A percentile compares a stretch with the other conserved stretches of the same genome.
Evolutionary conservation across 2,797 vertebrate species (phyloP).

Genomic region (Euthynnus affinis): DNA sequence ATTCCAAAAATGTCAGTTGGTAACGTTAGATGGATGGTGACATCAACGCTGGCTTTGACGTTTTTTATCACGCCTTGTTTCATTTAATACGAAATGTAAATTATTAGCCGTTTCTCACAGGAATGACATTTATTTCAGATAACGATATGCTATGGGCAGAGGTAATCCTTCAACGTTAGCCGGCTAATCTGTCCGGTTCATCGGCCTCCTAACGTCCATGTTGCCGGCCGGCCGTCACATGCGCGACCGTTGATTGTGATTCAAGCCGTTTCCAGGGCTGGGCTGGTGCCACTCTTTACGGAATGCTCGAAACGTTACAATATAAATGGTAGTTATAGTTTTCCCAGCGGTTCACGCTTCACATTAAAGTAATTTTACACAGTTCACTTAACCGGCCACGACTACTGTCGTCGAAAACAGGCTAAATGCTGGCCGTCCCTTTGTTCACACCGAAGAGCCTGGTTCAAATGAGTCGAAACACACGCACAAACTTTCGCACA

Average conservation of each 20-base stretch:
- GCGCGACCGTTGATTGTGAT: conserved; percentile 10
- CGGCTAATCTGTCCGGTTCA: not conserved
- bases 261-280: not conserved
- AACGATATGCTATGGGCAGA: not conserved
- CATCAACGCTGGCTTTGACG: not conserved
- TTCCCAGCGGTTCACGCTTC: not conserved
- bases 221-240: conserved; percentile 54
- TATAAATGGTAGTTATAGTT: not conserved
- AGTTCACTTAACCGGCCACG: not conserved
- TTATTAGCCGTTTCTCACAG: accelerated
- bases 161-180: not conserved
- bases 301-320: accelerated
- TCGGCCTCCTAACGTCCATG: conserved; percentile 50
- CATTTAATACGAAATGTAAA: not conserved
- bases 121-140: accelerated
- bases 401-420: conserved; percentile 1
- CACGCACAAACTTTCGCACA: accelerated
- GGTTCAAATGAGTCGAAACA: not conserved
- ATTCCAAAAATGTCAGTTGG: conserved; percentile 36
- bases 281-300: accelerated
- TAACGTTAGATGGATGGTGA: not conserved
- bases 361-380: not conserved
- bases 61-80: not conserved
- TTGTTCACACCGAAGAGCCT: conserved; percentile 71
- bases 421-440: conserved; percentile 68